Percentiles rank a stretch among this genome's conserved stretches.
phyloP scores from a whole-genome alignment of 2,888 invertebrate species.

The Sycophila texana region DNA sequence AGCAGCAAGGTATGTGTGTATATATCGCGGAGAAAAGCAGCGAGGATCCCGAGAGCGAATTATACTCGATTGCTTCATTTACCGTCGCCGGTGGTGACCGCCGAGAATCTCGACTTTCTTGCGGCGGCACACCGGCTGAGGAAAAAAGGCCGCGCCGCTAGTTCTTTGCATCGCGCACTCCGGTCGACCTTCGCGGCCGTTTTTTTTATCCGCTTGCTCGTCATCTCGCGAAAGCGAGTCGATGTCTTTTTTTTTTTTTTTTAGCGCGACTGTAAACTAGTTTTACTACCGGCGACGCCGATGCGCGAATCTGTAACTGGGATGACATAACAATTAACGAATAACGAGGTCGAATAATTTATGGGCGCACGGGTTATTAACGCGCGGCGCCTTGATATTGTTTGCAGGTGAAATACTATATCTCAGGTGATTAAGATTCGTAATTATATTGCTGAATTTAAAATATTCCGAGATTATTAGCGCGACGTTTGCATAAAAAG shows the following conservation, averaged over 20 bases:
- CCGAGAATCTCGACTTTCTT: slow-evolving; percentile 24
- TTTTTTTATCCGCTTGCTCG: slow-evolving; percentile 1
- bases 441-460: slow-evolving; percentile 25
- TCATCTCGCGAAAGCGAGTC: slow-evolving; percentile 31
- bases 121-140: background rate
- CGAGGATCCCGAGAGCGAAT: background rate
- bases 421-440: slow-evolving; percentile 14
- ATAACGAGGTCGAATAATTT: slow-evolving; percentile 49
- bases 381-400: slow-evolving; percentile 5
- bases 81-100: background rate
- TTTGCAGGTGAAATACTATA: slow-evolving; percentile 9
- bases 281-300: slow-evolving; percentile 25
- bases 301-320: slow-evolving; percentile 8
- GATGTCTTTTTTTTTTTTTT: slow-evolving; percentile 2
- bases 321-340: slow-evolving; percentile 54
- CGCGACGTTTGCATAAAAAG: no score
- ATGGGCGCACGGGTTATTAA: slow-evolving; percentile 31
- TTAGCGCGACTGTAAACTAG: slow-evolving; percentile 31
- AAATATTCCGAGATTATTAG: background rate
- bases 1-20: background rate
- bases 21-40: background rate
- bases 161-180: slow-evolving; percentile 28
- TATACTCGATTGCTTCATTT: slow-evolving; percentile 43
- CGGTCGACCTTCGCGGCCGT: slow-evolving; percentile 43
- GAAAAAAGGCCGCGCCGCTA: background rate